A percentile compares a stretch with the other conserved stretches of the same genome.
Conservation (phyloP, 2,888 invertebrate genomes). For the Tetragnatha montana region DNA sequence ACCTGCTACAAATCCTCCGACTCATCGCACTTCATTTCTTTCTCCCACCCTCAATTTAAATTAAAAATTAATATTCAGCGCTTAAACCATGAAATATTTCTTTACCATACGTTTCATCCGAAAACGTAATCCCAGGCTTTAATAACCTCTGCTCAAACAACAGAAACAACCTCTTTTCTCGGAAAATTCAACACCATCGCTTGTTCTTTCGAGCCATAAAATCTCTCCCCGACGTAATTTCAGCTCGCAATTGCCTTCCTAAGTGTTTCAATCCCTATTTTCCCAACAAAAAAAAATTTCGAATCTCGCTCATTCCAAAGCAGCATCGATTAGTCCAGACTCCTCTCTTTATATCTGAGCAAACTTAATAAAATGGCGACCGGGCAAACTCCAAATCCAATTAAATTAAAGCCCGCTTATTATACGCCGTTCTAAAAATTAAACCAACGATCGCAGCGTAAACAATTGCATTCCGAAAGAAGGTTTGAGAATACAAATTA, state of each 20-base stretch:
- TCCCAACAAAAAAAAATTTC: neutral
- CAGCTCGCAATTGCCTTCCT: neutral
- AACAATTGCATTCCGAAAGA: neutral
- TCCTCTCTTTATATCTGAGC: neutral
- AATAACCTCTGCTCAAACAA: too few relatives aligned
- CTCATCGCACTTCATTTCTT: too few relatives aligned
- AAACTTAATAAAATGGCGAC: neutral
- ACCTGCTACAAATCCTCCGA: too few relatives aligned
- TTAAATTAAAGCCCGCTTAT: constrained; percentile 8
- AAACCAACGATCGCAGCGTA: neutral
- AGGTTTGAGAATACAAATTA: constrained; percentile 4
- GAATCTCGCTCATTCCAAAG: neutral
- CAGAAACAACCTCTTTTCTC: too few relatives aligned
- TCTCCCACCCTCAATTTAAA: too few relatives aligned
- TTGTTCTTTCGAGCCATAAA: neutral
- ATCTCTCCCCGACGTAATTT: neutral
- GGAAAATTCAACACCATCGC: too few relatives aligned
- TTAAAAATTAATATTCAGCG: too few relatives aligned
- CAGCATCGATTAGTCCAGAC: neutral
- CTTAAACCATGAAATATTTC: too few relatives aligned
- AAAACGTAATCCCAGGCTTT: too few relatives aligned
- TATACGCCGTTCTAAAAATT: neutral
- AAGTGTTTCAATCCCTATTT: neutral
- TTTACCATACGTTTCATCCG: too few relatives aligned
- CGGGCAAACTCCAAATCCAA: neutral